Base-by-base conservation (phyloP, 2,888 invertebrate genomes). In the Tachina lurida region DNA sequence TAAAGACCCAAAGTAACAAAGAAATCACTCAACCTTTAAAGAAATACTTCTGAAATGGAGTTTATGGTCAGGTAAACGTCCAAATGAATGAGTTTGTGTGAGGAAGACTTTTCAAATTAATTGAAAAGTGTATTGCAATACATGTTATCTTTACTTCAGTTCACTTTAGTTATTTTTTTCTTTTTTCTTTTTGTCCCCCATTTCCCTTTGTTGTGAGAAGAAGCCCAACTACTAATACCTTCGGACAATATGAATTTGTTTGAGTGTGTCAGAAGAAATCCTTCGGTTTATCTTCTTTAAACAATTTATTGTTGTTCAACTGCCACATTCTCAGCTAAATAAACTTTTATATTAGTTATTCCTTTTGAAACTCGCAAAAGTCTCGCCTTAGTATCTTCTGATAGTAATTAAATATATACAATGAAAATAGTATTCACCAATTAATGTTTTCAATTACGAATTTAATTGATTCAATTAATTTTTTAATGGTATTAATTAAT, bases 51-150 rank as follows among this genome's bases (percentile, higher is more conserved):
- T 17, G 43, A 54, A 39, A 52, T 43, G 10, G 70, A 49, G 52
- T 70, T 22, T 58, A n/a, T 68, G 58, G 67, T 49, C 58, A n/a
- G 41, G 67, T 49, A 41, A 19, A 52, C 10, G 15, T 54, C n/a
- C 8, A 12, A 31, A 17, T 56, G 49, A 31, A 13, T 56, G 56
- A 56, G 45, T 54, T 2, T 67, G 45, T 62, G 10, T 62, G 45
- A 39, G 41, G 1, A 65, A 12, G 22, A 52, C 65, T 83, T 71
- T 73, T 74, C 54, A 74, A 83, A 67, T 84, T 84, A 84, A 78
- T 84, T 84, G 83, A 73, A 84, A 84, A 78, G 49, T 78, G 60
- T 78, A 58, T 84, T 67, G 73, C 54, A 67, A 47, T 45, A 67
- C 19, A 63, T 52, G 19, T 58, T 70, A 49, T 7, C 31, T 31